Conservation (phyloP, 2,888 invertebrate genomes). For the Meghimatium bilineatum region DNA sequence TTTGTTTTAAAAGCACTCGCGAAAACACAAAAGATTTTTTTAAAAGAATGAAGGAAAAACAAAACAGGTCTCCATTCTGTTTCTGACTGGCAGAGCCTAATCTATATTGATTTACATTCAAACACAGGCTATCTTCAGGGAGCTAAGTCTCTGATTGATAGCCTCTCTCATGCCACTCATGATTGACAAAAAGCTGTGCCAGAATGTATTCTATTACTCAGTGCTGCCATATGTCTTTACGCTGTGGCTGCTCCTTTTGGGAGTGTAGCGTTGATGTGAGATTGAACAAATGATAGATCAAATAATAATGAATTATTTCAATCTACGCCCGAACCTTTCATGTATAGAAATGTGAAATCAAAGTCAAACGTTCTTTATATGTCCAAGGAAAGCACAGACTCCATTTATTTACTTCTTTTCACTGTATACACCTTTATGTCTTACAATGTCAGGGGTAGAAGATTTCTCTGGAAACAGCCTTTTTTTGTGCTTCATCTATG, state of each 20-base stretch:
- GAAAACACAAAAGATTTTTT: too few relatives aligned
- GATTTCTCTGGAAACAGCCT: too few relatives aligned
- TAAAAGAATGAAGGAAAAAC: not conserved
- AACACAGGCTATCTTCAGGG: constrained; percentile 26
- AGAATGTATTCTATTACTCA: not conserved
- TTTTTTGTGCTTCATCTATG: too few relatives aligned
- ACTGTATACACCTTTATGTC: too few relatives aligned
- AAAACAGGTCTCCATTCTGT: not conserved
- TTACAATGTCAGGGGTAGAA: too few relatives aligned
- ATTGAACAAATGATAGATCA: not conserved
- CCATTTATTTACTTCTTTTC: too few relatives aligned
- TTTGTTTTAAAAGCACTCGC: too few relatives aligned
- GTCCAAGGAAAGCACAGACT: too few relatives aligned
- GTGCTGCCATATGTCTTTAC: not conserved
- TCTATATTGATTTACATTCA: constrained; percentile 37
- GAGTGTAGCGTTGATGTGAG: not conserved
- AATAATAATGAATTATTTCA: too few relatives aligned
- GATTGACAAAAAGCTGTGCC: not conserved
- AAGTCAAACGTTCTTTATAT: too few relatives aligned
- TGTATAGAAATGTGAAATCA: too few relatives aligned
- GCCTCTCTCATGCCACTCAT: not conserved
- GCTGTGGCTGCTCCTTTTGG: not conserved
- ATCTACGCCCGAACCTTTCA: too few relatives aligned
- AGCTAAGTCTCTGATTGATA: constrained; percentile 32
- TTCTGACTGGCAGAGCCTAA: constrained; percentile 10